phyloP scores from a whole-genome alignment of 2,888 invertebrate genomes.

The Schizaphis graminum region DNA sequence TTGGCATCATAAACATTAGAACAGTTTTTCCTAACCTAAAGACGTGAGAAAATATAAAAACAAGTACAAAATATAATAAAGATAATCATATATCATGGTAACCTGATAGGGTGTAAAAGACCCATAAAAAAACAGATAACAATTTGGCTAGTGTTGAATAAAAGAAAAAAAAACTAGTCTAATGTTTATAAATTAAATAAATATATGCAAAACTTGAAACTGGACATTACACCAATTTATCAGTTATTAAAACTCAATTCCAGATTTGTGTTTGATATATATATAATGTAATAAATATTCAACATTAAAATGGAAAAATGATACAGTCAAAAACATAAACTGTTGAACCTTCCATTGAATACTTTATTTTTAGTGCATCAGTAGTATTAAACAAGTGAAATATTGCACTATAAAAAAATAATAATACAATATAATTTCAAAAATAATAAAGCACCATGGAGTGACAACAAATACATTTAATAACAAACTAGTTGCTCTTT shows the following conservation, averaged over 20 bases:
- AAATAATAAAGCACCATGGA: slow-evolving; percentile 45
- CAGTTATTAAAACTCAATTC: not conserved
- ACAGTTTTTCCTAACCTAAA: not conserved
- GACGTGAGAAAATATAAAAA: not conserved
- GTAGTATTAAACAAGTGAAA: slow-evolving; percentile 49
- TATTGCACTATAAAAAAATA: slow-evolving; percentile 58
- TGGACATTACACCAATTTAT: not conserved
- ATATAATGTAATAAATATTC: slow-evolving; percentile 22
- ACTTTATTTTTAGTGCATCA: slow-evolving; percentile 41
- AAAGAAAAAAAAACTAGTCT: not conserved
- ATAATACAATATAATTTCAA: slow-evolving; percentile 32
- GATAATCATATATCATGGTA: slow-evolving; percentile 7
- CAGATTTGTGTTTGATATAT: not conserved
- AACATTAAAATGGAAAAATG: not conserved
- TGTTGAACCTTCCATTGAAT: slow-evolving; percentile 21
- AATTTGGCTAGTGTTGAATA: not conserved
- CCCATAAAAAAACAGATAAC: not conserved
- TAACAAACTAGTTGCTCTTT: slow-evolving; percentile 35
- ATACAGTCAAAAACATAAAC: slow-evolving; percentile 13
- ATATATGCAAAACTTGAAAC: not conserved
- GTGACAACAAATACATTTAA: slow-evolving; percentile 32
- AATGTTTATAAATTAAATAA: not conserved
- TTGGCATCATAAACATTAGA: slow-evolving; percentile 6
- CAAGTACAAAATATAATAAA: slow-evolving; percentile 15
- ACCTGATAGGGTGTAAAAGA: slow-evolving; percentile 16